Evolutionary conservation across 2,888 invertebrate species (phyloP), one percentile per base, ranked within the genome.

Genomic region (Fissipunctia ypsillon): DNA sequence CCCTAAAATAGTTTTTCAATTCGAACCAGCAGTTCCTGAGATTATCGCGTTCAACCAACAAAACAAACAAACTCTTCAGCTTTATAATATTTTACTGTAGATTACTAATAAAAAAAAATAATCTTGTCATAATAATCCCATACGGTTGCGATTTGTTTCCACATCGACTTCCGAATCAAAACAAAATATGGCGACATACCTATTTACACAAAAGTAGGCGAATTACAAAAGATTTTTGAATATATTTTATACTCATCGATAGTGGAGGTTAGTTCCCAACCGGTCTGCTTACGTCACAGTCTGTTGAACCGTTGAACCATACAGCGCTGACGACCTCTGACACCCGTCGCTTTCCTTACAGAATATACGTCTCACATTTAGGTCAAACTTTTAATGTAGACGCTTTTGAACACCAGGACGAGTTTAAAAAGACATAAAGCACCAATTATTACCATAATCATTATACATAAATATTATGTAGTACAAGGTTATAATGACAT

Each of bases 231-330:
- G 86, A 75, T 77, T 74, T 83, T 88, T 73, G 82, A 85, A 87
- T 85, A 86, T 79, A 87, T 88, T 88, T 83, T 83, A 87, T 87
- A 74, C 80, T 85, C 83, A 84, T 85, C 74, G 83, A 76, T 83
- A 67, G 84, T 79, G 81, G 86, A 88, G 86, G 80, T 87, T 78
- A 76, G 79, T 80, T 88, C 85, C 79, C 78, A 89, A 92, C 92
- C 90, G 89, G 93, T 90, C 82, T 67, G 61, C 80, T 95, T 95
- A 93, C 94, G 87, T 94, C 94, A 95, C 86, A 90, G 91, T 88
- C 76, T 92, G 88, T 92, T 92, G 93, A 93, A 92, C 92, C 89
- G 88, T 91, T 91, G 92, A 93, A 92, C 91, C 89, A 88, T 83
- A 85, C 89, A 86, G 76, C 89, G 89, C 86, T 50, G 85, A 48